Conservation (phyloP, 1,140 invertebrate genomes). For the Anadara kagoshimensis region DNA sequence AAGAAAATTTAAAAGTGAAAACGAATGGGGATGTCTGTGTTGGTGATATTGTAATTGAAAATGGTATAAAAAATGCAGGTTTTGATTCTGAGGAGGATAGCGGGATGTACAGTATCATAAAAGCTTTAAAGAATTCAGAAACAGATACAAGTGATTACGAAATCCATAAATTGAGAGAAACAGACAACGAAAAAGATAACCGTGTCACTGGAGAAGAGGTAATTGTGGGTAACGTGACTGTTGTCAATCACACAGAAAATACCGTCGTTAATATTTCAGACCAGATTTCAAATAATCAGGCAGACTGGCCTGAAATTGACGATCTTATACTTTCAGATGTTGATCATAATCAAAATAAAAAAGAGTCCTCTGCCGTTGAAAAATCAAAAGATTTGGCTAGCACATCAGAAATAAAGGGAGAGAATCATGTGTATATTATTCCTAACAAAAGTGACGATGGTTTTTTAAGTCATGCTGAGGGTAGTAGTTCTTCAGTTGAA, state of each 20-base stretch:
- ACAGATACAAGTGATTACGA: too few species aligned
- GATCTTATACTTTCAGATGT: conserved; percentile 16
- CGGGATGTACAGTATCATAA: background rate
- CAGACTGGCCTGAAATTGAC: conserved; percentile 35
- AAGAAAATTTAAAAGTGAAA: conserved; percentile 36
- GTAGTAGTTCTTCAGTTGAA: too few species aligned
- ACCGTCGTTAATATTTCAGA: background rate
- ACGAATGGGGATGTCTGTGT: conserved; percentile 34
- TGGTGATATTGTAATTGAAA: conserved; percentile 41
- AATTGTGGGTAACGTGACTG: background rate
- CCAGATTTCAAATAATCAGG: background rate
- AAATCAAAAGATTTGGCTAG: background rate
- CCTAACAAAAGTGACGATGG: conserved; percentile 4
- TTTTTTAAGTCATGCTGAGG: background rate
- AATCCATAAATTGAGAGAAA: background rate
- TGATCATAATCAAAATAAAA: background rate
- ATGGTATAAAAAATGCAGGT: conserved; percentile 27
- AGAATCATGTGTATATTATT: background rate
- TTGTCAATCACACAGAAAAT: too few species aligned
- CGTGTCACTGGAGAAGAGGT: background rate
- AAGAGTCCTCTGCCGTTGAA: background rate
- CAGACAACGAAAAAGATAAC: background rate
- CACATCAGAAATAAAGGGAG: background rate
- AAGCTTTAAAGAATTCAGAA: background rate
- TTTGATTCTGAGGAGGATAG: background rate